phyloP scores from a whole-genome alignment of 1,140 invertebrate genomes.

The Microplitis mediator region DNA sequence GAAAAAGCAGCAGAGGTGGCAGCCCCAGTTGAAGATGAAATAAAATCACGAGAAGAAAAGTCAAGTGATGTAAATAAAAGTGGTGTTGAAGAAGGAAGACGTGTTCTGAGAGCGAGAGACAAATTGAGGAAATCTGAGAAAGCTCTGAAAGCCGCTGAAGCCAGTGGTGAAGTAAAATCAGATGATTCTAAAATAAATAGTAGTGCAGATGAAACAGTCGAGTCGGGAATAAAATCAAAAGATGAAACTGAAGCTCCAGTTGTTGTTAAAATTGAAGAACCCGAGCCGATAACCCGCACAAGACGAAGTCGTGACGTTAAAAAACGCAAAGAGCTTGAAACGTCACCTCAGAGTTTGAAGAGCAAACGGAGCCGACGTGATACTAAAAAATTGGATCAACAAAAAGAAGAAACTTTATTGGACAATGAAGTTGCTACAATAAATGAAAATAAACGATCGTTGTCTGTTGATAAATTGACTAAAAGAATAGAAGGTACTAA shows the following conservation, averaged over 20 bases:
- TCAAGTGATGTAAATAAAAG: slow-evolving; percentile 33
- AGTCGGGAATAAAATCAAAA: slow-evolving; percentile 12
- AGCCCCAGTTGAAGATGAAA: neutral
- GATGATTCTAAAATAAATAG: slow-evolving; percentile 11
- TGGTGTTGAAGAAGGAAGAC: slow-evolving; percentile 42
- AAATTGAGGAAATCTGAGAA: slow-evolving; percentile 45
- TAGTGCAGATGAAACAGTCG: neutral
- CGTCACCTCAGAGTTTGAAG: slow-evolving; percentile 32
- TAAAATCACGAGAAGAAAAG: neutral
- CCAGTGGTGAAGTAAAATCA: slow-evolving; percentile 1
- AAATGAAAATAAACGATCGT: slow-evolving; percentile 52
- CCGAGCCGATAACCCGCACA: slow-evolving; percentile 43
- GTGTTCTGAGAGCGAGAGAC: slow-evolving; percentile 49
- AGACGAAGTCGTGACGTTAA: slow-evolving; percentile 50
- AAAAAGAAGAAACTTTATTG: slow-evolving; percentile 57
- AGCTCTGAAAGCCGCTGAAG: slow-evolving; percentile 18
- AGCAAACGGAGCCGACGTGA: slow-evolving; percentile 49
- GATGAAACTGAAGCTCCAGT: slow-evolving; percentile 23
- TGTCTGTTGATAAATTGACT: slow-evolving; percentile 33
- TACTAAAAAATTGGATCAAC: slow-evolving; percentile 48
- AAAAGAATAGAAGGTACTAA: slow-evolving; percentile 28
- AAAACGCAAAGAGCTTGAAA: slow-evolving; percentile 45
- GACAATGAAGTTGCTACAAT: slow-evolving; percentile 59
- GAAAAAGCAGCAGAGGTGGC: neutral
- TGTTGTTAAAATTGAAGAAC: slow-evolving; percentile 31